Evolutionary conservation across 1,140 invertebrate genomes (phyloP).

Genomic region (Ylistrum balloti): DNA sequence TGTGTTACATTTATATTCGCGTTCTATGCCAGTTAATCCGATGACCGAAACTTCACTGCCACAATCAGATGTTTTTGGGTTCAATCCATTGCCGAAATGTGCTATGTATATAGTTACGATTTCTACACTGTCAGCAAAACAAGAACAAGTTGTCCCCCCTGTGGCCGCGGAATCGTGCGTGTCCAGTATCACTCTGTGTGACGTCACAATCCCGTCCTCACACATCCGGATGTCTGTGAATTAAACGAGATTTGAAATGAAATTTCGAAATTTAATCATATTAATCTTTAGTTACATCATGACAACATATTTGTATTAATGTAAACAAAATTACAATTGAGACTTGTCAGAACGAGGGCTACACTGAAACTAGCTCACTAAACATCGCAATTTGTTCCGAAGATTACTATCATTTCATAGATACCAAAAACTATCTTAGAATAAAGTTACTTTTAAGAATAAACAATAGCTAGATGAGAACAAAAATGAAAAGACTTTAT

Average conservation of each 20-base stretch:
- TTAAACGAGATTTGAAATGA: not conserved
- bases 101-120: not conserved
- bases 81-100: not conserved
- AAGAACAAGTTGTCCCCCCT: conserved; percentile 15
- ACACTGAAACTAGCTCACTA: too few species aligned
- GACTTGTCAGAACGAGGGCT: too few species aligned
- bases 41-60: not conserved
- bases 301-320: too few species aligned
- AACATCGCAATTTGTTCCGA: too few species aligned
- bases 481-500: too few species aligned
- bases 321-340: too few species aligned
- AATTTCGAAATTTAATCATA: not conserved
- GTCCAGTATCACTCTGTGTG: conserved; percentile 12
- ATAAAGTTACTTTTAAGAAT: too few species aligned
- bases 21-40: not conserved
- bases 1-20: not conserved
- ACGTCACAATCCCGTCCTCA: not conserved
- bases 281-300: too few species aligned
- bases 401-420: too few species aligned
- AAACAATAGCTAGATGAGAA: too few species aligned
- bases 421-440: too few species aligned
- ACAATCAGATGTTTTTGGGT: not conserved
- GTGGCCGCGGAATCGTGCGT: not conserved
- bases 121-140: not conserved
- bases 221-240: not conserved